Percentiles rank a stretch among this genome's conserved stretches.
These are phyloP conservation scores for Cantharis rufa DNA, from an alignment of 2,888 invertebrate species.

Conservation along the genomic window DNA sequence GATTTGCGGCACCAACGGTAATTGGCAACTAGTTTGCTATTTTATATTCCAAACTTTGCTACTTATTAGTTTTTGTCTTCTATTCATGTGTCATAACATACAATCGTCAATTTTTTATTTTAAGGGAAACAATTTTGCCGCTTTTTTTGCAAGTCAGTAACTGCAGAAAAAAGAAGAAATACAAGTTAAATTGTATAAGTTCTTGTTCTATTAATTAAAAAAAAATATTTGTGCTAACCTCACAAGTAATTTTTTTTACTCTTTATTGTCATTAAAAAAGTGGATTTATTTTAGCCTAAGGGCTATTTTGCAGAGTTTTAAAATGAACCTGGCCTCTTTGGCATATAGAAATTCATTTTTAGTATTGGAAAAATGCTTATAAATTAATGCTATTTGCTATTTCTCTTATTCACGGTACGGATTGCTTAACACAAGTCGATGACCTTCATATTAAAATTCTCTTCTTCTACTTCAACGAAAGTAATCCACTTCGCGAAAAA, in stretches of 20 bases:
- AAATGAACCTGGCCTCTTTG: not conserved
- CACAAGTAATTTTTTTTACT: too few relatives aligned
- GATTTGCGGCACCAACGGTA: slow-evolving; percentile 41
- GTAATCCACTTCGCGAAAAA: not conserved
- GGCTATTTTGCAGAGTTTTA: not conserved
- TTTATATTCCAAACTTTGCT: slow-evolving; percentile 14
- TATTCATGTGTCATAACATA: not conserved
- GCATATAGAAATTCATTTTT: not conserved
- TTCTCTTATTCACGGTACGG: not conserved
- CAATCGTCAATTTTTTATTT: not conserved
- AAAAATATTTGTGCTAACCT: too few relatives aligned
- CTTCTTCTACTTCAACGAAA: not conserved
- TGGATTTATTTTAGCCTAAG: too few relatives aligned
- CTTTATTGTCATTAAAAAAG: too few relatives aligned
- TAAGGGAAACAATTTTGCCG: not conserved
- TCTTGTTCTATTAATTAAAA: not conserved
- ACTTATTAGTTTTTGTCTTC: not conserved
- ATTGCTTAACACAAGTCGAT: not conserved
- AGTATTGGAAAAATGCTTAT: not conserved
- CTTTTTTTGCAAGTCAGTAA: not conserved
- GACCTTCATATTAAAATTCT: not conserved
- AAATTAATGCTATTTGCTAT: not conserved
- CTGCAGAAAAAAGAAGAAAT: not conserved
- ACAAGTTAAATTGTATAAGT: not conserved
- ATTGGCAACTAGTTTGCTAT: slow-evolving; percentile 31